Evolutionary conservation across 2,888 invertebrate genomes (phyloP).

Genomic region (Andrena bicolor): DNA sequence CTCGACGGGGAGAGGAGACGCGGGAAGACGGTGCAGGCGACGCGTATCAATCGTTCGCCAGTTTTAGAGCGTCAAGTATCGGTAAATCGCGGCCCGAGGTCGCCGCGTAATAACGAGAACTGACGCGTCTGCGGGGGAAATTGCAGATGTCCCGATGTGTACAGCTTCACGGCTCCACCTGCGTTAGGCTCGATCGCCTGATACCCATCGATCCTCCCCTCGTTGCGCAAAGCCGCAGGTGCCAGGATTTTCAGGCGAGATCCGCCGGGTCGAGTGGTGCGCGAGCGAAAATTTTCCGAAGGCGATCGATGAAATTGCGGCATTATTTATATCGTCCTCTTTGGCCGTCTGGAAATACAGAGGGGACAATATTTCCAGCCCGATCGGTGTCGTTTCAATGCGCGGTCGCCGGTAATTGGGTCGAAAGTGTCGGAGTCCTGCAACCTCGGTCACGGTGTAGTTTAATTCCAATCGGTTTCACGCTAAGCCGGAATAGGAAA

Average conservation of each 20-base stretch:
- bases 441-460: background rate
- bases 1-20: background rate
- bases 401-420: conserved; percentile 35
- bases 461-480: conserved; percentile 17
- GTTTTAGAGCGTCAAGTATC: conserved; percentile 16
- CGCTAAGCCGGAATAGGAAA: conserved; percentile 8
- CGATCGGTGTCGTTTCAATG: conserved; percentile 5
- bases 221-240: conserved; percentile 14
- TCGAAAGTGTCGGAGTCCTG: conserved; percentile 27
- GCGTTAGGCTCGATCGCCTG: conserved; percentile 56
- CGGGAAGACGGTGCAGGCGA: background rate
- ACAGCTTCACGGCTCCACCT: conserved; percentile 48
- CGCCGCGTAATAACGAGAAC: conserved; percentile 16
- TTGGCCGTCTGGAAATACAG: conserved; percentile 27
- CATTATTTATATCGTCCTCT: conserved; percentile 34
- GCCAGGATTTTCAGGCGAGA: background rate
- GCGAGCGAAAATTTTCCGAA: conserved; percentile 20
- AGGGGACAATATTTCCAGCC: conserved; percentile 27
- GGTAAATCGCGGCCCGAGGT: conserved; percentile 12
- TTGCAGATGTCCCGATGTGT: conserved; percentile 56
- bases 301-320: conserved; percentile 19
- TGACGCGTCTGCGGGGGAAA: conserved; percentile 22
- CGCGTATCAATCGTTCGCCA: background rate
- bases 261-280: background rate
- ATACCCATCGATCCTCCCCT: conserved; percentile 43